A percentile compares a stretch with the other conserved stretches of the same genome.
These are phyloP conservation scores for Epirrhoe alternata DNA, from an alignment of 2,888 invertebrate genomes.

Conservation along the genomic window DNA sequence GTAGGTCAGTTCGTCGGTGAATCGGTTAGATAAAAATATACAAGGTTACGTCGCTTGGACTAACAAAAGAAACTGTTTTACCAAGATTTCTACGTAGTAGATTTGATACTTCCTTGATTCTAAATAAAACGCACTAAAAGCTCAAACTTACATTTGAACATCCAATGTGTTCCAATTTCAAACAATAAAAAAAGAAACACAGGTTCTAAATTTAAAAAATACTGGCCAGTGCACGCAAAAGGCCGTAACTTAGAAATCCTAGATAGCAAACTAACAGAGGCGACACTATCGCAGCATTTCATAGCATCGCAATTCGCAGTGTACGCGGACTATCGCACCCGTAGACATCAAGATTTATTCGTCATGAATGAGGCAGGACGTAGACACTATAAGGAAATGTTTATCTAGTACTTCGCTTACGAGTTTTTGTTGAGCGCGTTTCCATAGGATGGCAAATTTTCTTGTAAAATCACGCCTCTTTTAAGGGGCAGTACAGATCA, in stretches of 20 bases:
- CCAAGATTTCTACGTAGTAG: no score
- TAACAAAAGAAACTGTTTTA: no score
- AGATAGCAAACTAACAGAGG: constrained; percentile 56
- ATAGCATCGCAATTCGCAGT: constrained; percentile 58
- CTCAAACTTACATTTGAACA: neutral
- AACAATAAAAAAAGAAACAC: constrained; percentile 2
- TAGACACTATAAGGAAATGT: constrained; percentile 70
- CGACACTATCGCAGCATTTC: constrained; percentile 53
- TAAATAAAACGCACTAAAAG: no score
- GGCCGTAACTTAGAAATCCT: constrained; percentile 44
- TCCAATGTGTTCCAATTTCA: constrained; percentile 10
- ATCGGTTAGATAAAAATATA: no score
- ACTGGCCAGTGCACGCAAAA: constrained; percentile 30
- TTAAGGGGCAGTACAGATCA: no score
- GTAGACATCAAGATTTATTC: constrained; percentile 76
- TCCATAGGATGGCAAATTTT: constrained; percentile 13
- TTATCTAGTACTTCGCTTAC: constrained; percentile 66
- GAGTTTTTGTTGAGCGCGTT: constrained; percentile 54
- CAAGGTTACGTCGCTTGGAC: no score
- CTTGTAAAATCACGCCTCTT: no score
- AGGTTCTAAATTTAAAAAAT: constrained; percentile 28
- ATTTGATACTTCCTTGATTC: no score
- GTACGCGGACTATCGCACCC: constrained; percentile 62
- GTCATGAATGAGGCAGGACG: constrained; percentile 67
- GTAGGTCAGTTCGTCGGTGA: no score